Evolutionary conservation across 2,113 vertebrate species (phyloP), one percentile per base, ranked within the genome.

Genomic region (Lycaon pictus): DNA sequence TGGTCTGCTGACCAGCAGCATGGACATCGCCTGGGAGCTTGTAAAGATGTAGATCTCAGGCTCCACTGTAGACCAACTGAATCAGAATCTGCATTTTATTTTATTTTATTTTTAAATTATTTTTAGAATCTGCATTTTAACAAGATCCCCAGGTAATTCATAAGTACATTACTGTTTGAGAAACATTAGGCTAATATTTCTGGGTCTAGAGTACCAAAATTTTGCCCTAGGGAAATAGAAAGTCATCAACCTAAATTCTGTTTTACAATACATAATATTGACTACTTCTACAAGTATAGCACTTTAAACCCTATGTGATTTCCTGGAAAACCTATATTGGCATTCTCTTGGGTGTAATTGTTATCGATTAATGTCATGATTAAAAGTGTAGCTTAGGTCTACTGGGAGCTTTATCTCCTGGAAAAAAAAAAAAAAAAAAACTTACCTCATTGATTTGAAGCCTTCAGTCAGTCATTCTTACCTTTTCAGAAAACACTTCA

Each of bases 281-380:
- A 98, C 88, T 96, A 11, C 80, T 88, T 97, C 87, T 92, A 67
- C 51, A 94, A 93, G 90, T 58, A 48, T 19, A 96, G 96, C 84
- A 96, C 76, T 96, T 97, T 97, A 97, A 97, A 62, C 94, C 96
- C 95, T 96, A 7, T 90, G 94, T 95, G 96, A 88, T 96, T 97
- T 97, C 97, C 67, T 97, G 85, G 92, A 97, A 97, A 95, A 83
- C 94, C 85, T 95, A 63, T 82, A 77, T 96, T 97, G 94, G 62
- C 43, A 72, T 98, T 97, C 97, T 98, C 97, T 92, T 96, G 97
- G 88, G 96, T 96, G 63, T 97, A 98, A 97, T 98, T 97, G 96
- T 96, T 97, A 98, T 98, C 29, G 97, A 98, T 97, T 96, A 97
- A 96, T 29, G 55, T 93, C 93, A 85, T 80, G 94, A 98, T 98